These are phyloP conservation scores for Otus scops DNA, from an alignment of 2,797 vertebrate species.

Conservation along the genomic window DNA sequence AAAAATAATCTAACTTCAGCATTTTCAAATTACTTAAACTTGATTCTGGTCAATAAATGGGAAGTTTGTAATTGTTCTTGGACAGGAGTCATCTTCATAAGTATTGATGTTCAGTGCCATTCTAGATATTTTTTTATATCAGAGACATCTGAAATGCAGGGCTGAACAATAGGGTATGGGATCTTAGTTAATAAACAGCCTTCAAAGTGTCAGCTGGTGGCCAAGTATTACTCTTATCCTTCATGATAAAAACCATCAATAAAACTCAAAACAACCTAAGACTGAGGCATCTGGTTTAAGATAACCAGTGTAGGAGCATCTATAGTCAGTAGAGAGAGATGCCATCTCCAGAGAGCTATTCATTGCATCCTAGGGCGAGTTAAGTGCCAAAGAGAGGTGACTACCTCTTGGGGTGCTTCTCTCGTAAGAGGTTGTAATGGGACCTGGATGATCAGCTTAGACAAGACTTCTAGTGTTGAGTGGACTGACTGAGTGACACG, in stretches of 20 bases:
- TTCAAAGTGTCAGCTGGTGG: neutral
- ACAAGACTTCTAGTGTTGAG: neutral
- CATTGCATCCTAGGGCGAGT: too few relatives aligned
- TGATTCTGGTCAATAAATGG: neutral
- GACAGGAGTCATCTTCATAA: neutral
- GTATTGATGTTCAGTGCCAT: neutral
- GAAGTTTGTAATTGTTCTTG: neutral
- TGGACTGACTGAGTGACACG: accelerated
- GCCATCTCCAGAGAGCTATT: neutral
- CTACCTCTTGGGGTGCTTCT: neutral
- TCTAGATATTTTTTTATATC: neutral
- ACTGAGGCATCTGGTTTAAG: neutral
- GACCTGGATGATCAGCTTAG: neutral
- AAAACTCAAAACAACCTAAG: neutral
- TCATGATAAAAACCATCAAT: neutral
- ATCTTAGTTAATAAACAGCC: neutral
- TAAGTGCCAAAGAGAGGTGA: neutral
- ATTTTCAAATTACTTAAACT: neutral
- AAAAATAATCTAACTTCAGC: neutral
- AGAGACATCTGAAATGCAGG: neutral
- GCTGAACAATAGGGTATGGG: neutral
- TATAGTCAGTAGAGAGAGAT: neutral
- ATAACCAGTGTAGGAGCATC: neutral
- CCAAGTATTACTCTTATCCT: neutral
- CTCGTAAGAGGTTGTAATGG: neutral